Evolutionary conservation across 2,888 invertebrate species (phyloP), one percentile per base, ranked within the genome.

Genomic region (Yponomeuta malinellus): DNA sequence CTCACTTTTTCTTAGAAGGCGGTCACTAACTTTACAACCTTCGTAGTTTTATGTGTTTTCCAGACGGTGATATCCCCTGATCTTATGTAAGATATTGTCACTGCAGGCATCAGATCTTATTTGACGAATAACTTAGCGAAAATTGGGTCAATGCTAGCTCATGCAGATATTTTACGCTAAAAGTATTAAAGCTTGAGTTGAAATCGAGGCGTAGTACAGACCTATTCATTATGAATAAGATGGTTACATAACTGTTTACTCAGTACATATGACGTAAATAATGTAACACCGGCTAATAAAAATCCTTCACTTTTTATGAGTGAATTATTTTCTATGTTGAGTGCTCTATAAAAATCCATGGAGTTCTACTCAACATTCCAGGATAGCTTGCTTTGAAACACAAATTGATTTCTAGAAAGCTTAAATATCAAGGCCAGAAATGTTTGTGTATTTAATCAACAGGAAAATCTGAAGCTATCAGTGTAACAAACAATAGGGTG

Each of bases 71-170:
- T 2, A 15, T 59, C 15, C 29, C 43, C 8, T 10, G 43, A 12
- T 37, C 67, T 89, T 89, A 89, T 85, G 80, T 89, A 89, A 89
- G 80, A 79, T 76, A 85, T 82, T 88, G 83, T 82, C 89, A 89
- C 81, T 89, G 90, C 89, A 87, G 89, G 79, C 75, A 83, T 78
- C 75, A 76, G 78, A 69, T 68, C 15, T 63, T 48, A 48, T n/a
- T 48, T 71, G 66, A 71, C 67, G 69, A 70, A 63, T 70, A 70
- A 48, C 43, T 66, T 48, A 59, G 52, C 29, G 52, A 65, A 69
- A 71, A 63, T 52, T 37, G 29, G 10, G 68, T 68, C 72, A 70
- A 43, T 68, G 68, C 23, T 33, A 31, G 65, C 8, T 43, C n/a
- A 68, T 68, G 68, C 68, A 68, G 68, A 48, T 23, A 10, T 68